These are phyloP conservation scores for Arion vulgaris DNA, from an alignment of 1,140 invertebrate genomes.

Conservation along the genomic window DNA sequence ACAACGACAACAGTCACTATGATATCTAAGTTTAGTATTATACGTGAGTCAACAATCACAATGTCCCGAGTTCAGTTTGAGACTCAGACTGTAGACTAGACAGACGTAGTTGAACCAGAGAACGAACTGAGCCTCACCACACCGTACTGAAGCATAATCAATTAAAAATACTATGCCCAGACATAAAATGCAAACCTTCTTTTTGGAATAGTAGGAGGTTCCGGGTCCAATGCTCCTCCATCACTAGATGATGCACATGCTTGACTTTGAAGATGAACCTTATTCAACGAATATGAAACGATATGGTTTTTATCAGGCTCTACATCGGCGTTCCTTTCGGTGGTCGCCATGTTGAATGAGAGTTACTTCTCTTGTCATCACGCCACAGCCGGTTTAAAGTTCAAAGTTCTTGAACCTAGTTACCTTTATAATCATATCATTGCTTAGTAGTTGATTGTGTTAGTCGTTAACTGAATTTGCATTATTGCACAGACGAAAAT, in stretches of 20 bases:
- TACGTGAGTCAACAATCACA: no score
- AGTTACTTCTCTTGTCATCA: conserved; percentile 31
- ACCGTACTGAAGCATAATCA: no score
- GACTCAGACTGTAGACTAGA: no score
- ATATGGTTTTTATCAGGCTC: neutral
- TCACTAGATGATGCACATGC: conserved; percentile 6
- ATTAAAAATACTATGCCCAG: no score
- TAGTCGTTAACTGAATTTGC: neutral
- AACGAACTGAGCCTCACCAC: no score
- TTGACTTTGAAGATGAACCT: neutral
- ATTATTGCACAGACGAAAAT: neutral
- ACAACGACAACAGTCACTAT: no score
- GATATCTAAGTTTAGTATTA: no score
- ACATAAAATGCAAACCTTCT: conserved; percentile 35
- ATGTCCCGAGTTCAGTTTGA: no score
- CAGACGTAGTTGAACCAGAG: no score
- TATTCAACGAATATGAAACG: neutral
- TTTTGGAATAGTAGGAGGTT: conserved; percentile 46
- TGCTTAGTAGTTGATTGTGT: neutral
- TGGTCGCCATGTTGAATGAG: conserved; percentile 27
- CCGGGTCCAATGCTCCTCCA: conserved; percentile 33
- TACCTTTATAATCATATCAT: no score
- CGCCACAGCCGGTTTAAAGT: conserved; percentile 14
- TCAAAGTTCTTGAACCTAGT: neutral
- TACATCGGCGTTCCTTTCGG: neutral